Evolutionary conservation across 2,113 vertebrate species (phyloP), one percentile per base, ranked within the genome.

Genomic region (Anoura caudifer): DNA sequence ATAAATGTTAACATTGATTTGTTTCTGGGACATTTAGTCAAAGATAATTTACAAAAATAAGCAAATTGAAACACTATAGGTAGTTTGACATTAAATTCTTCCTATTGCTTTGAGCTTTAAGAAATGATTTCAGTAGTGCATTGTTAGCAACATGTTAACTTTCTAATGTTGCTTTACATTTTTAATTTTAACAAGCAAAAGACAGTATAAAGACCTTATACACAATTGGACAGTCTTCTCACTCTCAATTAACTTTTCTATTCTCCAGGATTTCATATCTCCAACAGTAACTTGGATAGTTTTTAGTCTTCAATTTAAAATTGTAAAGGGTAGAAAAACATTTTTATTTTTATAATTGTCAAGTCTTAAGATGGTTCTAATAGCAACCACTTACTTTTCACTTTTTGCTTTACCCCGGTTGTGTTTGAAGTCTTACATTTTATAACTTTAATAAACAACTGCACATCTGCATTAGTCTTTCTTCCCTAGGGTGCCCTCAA

Each of bases 41-140:
- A 75, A 93, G 96, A 95, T 81, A 95, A 95, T 81, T 96, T 94
- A 86, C 1, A 96, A 45, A 96, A 92, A 91, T 95, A 79, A 96
- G 94, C 41, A 63, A 31, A 96, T 95, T 86, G 45, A 94, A 52
- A 76, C 43, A 81, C 36, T 92, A 2, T 91, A 87, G 52, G 67
- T 73, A 94, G 73, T 85, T 97, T 94, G 45, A 95, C 26, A 90
- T 56, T 89, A 82, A 96, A 63, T 69, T 86, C 31, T 91, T 95
- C 73, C 36, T 61, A 84, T 54, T 90, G 7, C 22, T 87, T 95
- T 87, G 26, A 88, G 89, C 92, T 95, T 97, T 83, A 95, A 82
- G 43, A 79, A 93, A 81, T 75, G 61, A 84, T 86, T 91, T 96
- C 73, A 88, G 76, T 90, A 54, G 72, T 69, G 59, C 22, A 36